Evolutionary conservation across 2,797 vertebrate species (phyloP).

Genomic region (Ambastaia sidthimunki): DNA sequence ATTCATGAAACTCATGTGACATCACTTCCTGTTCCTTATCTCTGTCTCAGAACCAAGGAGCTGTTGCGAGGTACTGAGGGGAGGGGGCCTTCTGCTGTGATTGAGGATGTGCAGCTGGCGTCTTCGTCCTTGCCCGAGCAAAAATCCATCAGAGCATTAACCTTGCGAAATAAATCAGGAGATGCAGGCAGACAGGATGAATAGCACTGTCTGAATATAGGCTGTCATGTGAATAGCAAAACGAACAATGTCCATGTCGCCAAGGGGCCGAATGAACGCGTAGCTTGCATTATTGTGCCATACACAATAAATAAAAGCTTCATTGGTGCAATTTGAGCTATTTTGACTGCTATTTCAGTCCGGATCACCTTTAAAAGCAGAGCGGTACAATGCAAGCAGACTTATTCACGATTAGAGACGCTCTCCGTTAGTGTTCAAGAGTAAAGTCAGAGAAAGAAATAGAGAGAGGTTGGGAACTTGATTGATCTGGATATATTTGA

Average conservation of each 20-base stretch:
- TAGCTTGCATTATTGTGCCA: conserved; percentile 34
- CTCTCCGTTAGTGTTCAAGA: conserved; percentile 20
- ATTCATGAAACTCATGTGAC: too few species aligned
- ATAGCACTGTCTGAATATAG: conserved; percentile 49
- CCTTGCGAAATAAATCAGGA: conserved; percentile 57
- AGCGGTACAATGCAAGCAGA: conserved; percentile 39
- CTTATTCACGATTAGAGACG: conserved; percentile 35
- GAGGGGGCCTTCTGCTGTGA: conserved; percentile 31
- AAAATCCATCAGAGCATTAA: conserved; percentile 53
- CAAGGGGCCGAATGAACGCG: conserved; percentile 27
- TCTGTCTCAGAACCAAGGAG: conserved; percentile 28
- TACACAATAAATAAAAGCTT: conserved; percentile 48
- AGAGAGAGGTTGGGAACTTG: conserved; percentile 43
- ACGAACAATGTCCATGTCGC: conserved; percentile 39
- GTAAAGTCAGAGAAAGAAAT: conserved; percentile 3
- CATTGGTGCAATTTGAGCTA: conserved; percentile 30
- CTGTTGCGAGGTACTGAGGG: conserved; percentile 34
- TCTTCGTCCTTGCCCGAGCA: conserved; percentile 41
- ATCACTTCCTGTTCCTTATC: background rate
- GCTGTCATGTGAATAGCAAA: conserved; percentile 47
- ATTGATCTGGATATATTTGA: conserved; percentile 52
- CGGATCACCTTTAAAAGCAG: conserved; percentile 38
- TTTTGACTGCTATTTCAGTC: conserved; percentile 36
- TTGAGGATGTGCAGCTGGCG: conserved; percentile 57
- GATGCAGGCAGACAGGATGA: conserved; percentile 51